These are phyloP conservation scores for Phrynocephalus versicolor DNA, from an alignment of 2,113 vertebrate genomes.

Conservation along the genomic window DNA sequence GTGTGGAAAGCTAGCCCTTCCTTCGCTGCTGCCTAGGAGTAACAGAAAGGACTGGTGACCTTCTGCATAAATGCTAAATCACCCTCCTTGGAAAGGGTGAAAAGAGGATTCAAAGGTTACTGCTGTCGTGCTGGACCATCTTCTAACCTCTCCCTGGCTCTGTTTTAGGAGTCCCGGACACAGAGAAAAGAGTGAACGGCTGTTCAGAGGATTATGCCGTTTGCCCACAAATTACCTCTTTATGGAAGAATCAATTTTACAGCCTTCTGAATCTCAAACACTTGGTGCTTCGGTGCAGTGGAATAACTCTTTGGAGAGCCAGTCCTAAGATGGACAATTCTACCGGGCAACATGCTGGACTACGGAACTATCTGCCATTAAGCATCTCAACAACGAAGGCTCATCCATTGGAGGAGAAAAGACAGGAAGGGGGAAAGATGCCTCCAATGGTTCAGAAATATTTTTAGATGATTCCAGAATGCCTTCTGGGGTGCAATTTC, in stretches of 20 bases:
- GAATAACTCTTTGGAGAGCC: slow-evolving; percentile 58
- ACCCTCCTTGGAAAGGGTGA: background rate
- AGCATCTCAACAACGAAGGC: slow-evolving; percentile 35
- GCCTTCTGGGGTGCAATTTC: background rate
- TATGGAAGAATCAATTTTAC: slow-evolving; percentile 70
- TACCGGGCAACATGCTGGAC: slow-evolving; percentile 41
- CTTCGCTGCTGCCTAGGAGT: background rate
- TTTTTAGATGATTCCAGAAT: slow-evolving; percentile 17
- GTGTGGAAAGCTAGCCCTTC: too few relatives aligned
- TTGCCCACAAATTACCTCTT: slow-evolving; percentile 67
- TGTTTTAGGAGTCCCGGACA: slow-evolving; percentile 39
- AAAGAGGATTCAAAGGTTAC: slow-evolving; percentile 26
- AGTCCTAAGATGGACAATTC: slow-evolving; percentile 29
- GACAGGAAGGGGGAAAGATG: slow-evolving; percentile 7
- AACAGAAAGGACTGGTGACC: background rate
- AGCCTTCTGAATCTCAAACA: slow-evolving; percentile 60
- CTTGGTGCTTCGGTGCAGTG: slow-evolving; percentile 58
- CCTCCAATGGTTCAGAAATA: slow-evolving; percentile 22
- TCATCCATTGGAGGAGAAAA: slow-evolving; percentile 44
- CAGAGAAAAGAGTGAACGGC: slow-evolving; percentile 52
- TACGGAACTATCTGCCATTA: slow-evolving; percentile 46
- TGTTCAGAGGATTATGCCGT: slow-evolving; percentile 58
- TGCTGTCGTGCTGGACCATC: slow-evolving; percentile 31
- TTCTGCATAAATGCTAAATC: slow-evolving; percentile 13
- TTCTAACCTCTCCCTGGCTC: slow-evolving; percentile 20